phyloP scores from a whole-genome alignment of 2,113 vertebrate genomes.

The Sander lucioperca region DNA sequence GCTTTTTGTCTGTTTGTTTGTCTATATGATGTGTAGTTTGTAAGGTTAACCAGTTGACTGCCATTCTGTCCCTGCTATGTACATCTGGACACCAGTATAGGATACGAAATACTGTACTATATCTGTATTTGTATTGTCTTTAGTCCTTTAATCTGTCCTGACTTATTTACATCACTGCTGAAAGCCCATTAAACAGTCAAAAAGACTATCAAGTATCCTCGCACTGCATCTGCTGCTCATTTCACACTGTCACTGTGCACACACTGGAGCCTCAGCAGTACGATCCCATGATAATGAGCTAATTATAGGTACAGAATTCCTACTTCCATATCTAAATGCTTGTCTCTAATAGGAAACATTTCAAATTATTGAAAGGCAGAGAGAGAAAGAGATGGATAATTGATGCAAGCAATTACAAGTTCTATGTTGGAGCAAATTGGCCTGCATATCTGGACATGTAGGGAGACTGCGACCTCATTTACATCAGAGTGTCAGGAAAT shows the following conservation, averaged over 20 bases:
- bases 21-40: neutral
- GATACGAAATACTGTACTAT: neutral
- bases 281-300: slow-evolving; percentile 80
- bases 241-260: slow-evolving; percentile 31
- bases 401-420: slow-evolving; percentile 85
- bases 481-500: slow-evolving; percentile 80
- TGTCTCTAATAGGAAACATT: slow-evolving; percentile 83
- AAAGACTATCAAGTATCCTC: slow-evolving; percentile 37
- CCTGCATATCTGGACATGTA: slow-evolving; percentile 82
- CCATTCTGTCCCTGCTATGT: neutral
- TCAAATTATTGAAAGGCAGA: slow-evolving; percentile 79
- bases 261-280: slow-evolving; percentile 46
- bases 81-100: slow-evolving; percentile 38
- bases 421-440: slow-evolving; percentile 85
- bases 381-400: slow-evolving; percentile 81
- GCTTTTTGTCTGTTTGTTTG: no score
- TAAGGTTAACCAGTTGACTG: neutral
- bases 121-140: neutral
- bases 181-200: slow-evolving; percentile 54
- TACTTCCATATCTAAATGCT: slow-evolving; percentile 81
- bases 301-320: slow-evolving; percentile 83
- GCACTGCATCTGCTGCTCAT: slow-evolving; percentile 59
- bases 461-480: slow-evolving; percentile 83
- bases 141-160: slow-evolving; percentile 20
- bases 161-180: slow-evolving; percentile 41